These are phyloP conservation scores for Antheraea assamensis DNA, from an alignment of 2,888 invertebrate genomes.

Conservation along the genomic window DNA sequence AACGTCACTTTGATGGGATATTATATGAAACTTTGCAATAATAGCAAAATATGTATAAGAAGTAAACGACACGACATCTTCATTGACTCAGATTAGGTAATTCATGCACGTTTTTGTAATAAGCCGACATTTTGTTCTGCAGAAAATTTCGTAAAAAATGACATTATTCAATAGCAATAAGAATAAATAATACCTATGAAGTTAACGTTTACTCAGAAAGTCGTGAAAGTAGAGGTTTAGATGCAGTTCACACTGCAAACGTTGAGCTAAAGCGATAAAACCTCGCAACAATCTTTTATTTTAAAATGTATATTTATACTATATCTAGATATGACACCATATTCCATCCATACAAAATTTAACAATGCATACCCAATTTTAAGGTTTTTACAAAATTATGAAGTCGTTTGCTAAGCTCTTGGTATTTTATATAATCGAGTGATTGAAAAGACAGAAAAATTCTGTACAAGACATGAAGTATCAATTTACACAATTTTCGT, in stretches of 20 bases:
- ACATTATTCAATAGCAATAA: conserved; percentile 39
- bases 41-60: not conserved
- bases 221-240: conserved; percentile 64
- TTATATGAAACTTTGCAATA: not conserved
- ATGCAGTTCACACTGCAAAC: conserved; percentile 19
- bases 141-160: conserved; percentile 50
- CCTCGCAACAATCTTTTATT: not conserved
- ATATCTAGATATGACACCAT: too few species aligned
- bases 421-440: not conserved
- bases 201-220: conserved; percentile 52
- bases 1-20: not conserved
- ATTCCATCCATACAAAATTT: too few species aligned
- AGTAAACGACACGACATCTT: not conserved
- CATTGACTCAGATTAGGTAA: conserved; percentile 13
- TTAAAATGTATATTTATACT: too few species aligned
- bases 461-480: not conserved
- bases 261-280: conserved; percentile 9
- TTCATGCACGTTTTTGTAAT: conserved; percentile 35
- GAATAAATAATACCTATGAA: conserved; percentile 47
- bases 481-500: not conserved
- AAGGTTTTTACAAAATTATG: not conserved
- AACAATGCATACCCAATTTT: too few species aligned
- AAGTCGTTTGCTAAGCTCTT: not conserved
- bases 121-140: conserved; percentile 34
- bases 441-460: not conserved